phyloP scores from a whole-genome alignment of 2,888 invertebrate species.

The Drosophila buzzatii region DNA sequence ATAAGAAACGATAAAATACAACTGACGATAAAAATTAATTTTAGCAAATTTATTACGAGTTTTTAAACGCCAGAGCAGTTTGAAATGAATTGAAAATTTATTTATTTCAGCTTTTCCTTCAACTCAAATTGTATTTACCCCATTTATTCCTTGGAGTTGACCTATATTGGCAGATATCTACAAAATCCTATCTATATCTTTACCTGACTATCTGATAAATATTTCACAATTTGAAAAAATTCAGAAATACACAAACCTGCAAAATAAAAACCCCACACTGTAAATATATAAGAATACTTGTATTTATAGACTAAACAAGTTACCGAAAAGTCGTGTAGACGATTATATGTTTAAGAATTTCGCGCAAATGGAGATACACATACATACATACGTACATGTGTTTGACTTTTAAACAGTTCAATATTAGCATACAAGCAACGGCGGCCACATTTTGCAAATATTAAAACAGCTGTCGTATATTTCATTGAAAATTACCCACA shows the following conservation, averaged over 20 bases:
- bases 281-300: not conserved
- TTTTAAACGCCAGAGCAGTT: not conserved
- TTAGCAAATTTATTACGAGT: not conserved
- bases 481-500: conserved; percentile 30
- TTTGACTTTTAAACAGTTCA: conserved; percentile 32
- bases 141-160: not conserved
- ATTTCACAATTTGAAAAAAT: not conserved
- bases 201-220: no score
- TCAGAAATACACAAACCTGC: not conserved
- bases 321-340: conserved; percentile 14
- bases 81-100: not conserved
- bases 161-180: not conserved
- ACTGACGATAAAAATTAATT: not conserved
- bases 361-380: conserved; percentile 28
- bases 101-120: not conserved
- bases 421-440: conserved; percentile 39
- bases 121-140: not conserved
- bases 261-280: not conserved
- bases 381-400: no score
- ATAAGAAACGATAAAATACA: not conserved
- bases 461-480: conserved; percentile 48
- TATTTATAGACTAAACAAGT: conserved; percentile 3
- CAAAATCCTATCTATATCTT: no score
- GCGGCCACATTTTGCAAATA: conserved; percentile 33
- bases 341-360: conserved; percentile 25